These are phyloP conservation scores for Zootermopsis nevadensis DNA, from an alignment of 2,888 invertebrate genomes.

Conservation along the genomic window DNA sequence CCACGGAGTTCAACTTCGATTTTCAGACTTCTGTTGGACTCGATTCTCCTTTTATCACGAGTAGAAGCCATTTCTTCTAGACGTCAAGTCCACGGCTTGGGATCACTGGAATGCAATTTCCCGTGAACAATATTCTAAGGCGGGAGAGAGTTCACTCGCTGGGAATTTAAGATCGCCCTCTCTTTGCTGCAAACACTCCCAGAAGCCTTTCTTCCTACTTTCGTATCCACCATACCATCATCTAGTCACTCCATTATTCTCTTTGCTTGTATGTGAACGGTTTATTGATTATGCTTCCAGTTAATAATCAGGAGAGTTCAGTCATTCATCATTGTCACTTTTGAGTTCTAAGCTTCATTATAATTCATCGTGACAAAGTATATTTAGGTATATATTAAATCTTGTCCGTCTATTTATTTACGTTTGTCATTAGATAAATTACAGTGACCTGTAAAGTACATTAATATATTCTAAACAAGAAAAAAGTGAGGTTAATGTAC, in stretches of 20 bases:
- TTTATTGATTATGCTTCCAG: not conserved
- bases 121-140: slow-evolving; percentile 42
- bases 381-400: too few species aligned
- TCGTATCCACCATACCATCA: not conserved
- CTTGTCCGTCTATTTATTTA: not conserved
- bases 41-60: not conserved
- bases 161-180: slow-evolving; percentile 2
- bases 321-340: slow-evolving; percentile 8
- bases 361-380: not conserved
- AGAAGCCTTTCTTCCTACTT: not conserved
- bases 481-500: too few species aligned
- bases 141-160: not conserved
- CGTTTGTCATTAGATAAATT: not conserved
- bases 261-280: slow-evolving; percentile 24
- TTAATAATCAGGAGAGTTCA: not conserved
- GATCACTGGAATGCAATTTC: slow-evolving; percentile 42
- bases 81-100: slow-evolving; percentile 39
- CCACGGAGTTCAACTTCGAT: too few species aligned
- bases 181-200: too few species aligned
- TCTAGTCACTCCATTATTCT: not conserved
- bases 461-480: too few species aligned
- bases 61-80: slow-evolving; percentile 28
- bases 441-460: too few species aligned
- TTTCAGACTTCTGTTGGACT: not conserved
- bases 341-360: not conserved